These are phyloP conservation scores for Rhagoletis zephyria DNA, from an alignment of 1,140 invertebrate species.

Conservation along the genomic window DNA sequence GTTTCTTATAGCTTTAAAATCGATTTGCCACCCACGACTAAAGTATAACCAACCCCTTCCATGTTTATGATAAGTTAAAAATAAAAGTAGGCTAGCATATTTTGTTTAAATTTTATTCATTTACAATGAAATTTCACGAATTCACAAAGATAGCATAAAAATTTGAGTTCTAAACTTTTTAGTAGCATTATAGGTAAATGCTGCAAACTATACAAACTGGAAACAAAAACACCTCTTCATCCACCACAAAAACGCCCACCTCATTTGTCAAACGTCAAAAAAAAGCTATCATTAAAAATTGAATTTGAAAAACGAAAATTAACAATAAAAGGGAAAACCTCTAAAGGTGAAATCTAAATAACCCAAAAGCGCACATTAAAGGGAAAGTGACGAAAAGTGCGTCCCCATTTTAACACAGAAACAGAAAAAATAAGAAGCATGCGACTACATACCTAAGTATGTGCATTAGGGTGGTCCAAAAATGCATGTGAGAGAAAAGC, in stretches of 20 bases:
- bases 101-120: no score
- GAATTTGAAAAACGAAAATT: slow-evolving; percentile 7
- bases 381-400: slow-evolving; percentile 51
- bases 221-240: neutral
- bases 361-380: neutral
- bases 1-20: no score
- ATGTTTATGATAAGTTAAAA: no score
- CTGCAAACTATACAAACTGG: neutral
- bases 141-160: no score
- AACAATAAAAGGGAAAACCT: neutral
- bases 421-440: neutral
- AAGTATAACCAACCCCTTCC: no score
- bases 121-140: no score
- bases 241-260: slow-evolving; percentile 12
- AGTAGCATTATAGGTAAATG: no score
- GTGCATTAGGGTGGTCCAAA: neutral
- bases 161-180: no score
- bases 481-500: no score
- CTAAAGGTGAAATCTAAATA: slow-evolving; percentile 29
- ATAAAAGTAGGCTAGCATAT: no score
- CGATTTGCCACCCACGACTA: no score
- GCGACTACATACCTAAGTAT: neutral
- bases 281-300: slow-evolving; percentile 1
- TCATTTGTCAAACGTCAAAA: slow-evolving; percentile 35
- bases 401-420: slow-evolving; percentile 41